Evolutionary conservation across 2,797 vertebrate species (phyloP), one percentile per base, ranked within the genome.

Genomic region (Rhincodon typus): DNA sequence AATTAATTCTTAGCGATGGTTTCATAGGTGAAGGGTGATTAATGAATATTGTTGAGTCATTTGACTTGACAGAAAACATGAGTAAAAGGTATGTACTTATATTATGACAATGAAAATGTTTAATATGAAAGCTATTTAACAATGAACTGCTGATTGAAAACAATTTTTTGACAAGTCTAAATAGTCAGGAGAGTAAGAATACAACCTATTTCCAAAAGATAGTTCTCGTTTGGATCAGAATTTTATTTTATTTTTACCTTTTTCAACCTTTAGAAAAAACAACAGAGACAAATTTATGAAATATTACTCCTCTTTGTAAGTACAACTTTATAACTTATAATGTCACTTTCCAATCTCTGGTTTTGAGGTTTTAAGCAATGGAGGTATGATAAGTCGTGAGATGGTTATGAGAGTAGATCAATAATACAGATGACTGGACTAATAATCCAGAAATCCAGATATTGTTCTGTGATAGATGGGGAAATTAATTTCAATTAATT

Each of bases 51-150:
- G 38, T 94, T 27, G 38, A 15, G 46, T 69, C 93, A 50, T 74
- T 50, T 94, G 69, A 94, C 25, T 94, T 72, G 93, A 72, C 69
- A 70, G 38, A 94, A 70, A 94, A 94, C 69, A 72, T 34, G 38
- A 72, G 25, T 94, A 50, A 46, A 94, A 94, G 72, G 25, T 46
- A 74, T 53, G 93, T 30, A 70, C 15, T 94, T 3, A 30, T 50
- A 46, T 94, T 70, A 46, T 72, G 50, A 94, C 69, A 69, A 94
- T 12, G 93, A 94, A 69, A 70, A 13, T 72, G 13, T 94, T 72
- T 46, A 74, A 42, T 34, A 69, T 72, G 27, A 50, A 38, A 30
- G 53, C 69, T 74, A 72, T 30, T 94, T 94, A 94, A 42, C 93
- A 94, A 34, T 50, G 93, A 72, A 34, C 27, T 50, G 23, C 38